Evolutionary conservation across 2,888 invertebrate genomes (phyloP).

Genomic region (Lypha dubia): DNA sequence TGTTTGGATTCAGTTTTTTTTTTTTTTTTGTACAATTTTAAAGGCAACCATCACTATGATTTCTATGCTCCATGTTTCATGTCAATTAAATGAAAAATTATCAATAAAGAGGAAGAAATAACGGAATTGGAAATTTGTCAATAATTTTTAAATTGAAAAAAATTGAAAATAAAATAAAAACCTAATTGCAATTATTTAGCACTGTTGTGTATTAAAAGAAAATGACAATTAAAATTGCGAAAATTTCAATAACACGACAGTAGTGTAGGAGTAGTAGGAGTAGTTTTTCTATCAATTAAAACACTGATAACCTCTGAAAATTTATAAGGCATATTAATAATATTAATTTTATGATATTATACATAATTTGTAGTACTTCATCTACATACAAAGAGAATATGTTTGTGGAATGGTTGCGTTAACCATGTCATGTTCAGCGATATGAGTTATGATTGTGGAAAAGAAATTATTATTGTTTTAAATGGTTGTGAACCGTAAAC

Average conservation of each 20-base stretch:
- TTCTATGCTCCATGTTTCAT: constrained; percentile 55
- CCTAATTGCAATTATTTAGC: not conserved
- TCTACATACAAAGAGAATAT: too few species aligned
- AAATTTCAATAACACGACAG: not conserved
- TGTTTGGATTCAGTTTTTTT: not conserved
- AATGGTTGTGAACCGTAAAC: too few species aligned
- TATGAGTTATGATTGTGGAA: too few species aligned
- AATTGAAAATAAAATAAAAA: constrained; percentile 16
- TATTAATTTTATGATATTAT: too few species aligned
- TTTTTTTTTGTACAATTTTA: constrained; percentile 15
- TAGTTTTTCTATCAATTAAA: constrained; percentile 9
- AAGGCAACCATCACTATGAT: constrained; percentile 39
- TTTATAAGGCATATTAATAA: not conserved
- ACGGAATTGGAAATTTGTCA: constrained; percentile 53
- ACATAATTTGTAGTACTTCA: too few species aligned
- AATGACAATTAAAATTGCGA: not conserved
- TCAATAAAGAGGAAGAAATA: constrained; percentile 38
- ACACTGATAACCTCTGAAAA: not conserved
- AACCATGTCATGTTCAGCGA: too few species aligned
- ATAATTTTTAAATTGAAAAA: constrained; percentile 31
- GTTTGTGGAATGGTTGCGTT: too few species aligned
- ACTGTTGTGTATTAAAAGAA: not conserved
- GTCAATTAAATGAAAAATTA: constrained; percentile 61
- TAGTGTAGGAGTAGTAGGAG: not conserved
- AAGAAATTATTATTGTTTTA: too few species aligned